Conservation (phyloP, 2,888 invertebrate species). For the Spodoptera littoralis region DNA sequence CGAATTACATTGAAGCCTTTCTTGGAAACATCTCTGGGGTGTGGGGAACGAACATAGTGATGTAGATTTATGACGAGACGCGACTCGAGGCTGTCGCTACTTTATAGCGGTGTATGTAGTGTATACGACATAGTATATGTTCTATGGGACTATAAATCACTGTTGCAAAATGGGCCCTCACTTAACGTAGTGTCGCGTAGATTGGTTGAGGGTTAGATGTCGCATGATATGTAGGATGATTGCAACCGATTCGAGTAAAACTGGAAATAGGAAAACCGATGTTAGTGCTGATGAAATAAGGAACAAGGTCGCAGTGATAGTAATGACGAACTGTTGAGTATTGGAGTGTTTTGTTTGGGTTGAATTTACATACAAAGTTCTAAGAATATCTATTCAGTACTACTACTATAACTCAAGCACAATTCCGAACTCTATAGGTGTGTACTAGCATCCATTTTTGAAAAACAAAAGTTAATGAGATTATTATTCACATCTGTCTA, state of each 20-base stretch:
- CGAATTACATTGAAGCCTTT: constrained; percentile 63
- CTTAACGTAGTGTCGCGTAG: constrained; percentile 39
- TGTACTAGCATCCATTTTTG: too few relatives aligned
- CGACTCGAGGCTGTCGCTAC: constrained; percentile 57
- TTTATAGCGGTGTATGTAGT: constrained; percentile 46
- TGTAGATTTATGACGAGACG: constrained; percentile 64
- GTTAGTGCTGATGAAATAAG: too few relatives aligned
- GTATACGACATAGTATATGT: constrained; percentile 47
- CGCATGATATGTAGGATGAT: constrained; percentile 9
- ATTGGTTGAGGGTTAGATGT: constrained; percentile 15
- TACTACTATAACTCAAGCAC: too few relatives aligned
- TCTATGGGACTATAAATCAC: constrained; percentile 54
- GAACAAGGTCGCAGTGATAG: too few relatives aligned
- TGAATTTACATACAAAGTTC: too few relatives aligned
- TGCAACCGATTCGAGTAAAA: constrained; percentile 1
- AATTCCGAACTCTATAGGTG: too few relatives aligned
- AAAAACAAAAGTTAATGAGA: too few relatives aligned
- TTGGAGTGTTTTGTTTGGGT: too few relatives aligned
- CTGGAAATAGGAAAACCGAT: too few relatives aligned
- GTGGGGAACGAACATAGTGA: constrained; percentile 54
- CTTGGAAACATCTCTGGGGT: constrained; percentile 36
- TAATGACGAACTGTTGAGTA: too few relatives aligned
- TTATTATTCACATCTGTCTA: too few relatives aligned
- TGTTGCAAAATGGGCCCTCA: constrained; percentile 27
- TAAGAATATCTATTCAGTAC: too few relatives aligned